These are phyloP conservation scores for Pemphigus obesinymphae DNA, from an alignment of 1,140 invertebrate species.

Conservation along the genomic window DNA sequence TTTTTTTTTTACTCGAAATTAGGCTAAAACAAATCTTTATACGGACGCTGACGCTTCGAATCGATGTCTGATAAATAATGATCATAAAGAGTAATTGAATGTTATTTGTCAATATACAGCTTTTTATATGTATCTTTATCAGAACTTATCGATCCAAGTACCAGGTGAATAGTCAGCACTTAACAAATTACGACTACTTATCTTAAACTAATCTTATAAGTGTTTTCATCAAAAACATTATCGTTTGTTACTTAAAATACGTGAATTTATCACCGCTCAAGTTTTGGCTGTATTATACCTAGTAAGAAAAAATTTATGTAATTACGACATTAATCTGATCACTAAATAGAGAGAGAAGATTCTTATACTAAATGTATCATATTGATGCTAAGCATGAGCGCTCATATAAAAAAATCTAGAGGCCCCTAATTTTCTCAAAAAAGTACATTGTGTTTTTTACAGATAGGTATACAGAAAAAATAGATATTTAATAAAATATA, in stretches of 20 bases:
- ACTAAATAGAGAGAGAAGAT: too few species aligned
- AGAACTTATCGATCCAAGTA: constrained; percentile 11
- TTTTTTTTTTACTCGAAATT: not conserved
- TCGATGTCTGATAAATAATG: constrained; percentile 18
- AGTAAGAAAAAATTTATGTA: not conserved
- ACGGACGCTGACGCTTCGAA: not conserved
- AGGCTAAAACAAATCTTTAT: not conserved
- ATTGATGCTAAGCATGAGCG: too few species aligned
- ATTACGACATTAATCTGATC: not conserved
- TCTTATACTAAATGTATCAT: too few species aligned
- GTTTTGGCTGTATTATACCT: not conserved
- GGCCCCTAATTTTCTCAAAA: too few species aligned
- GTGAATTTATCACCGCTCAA: not conserved
- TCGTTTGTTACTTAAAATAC: not conserved
- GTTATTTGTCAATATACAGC: constrained; percentile 3
- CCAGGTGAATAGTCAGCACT: constrained; percentile 28
- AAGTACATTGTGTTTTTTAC: too few species aligned
- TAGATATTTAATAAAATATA: too few species aligned
- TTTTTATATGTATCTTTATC: constrained; percentile 14
- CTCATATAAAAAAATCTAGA: too few species aligned
- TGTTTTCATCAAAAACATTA: constrained; percentile 3
- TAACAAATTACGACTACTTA: constrained; percentile 32
- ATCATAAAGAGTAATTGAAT: constrained; percentile 8
- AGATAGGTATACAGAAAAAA: too few species aligned
- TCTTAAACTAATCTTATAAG: constrained; percentile 35